Base-by-base conservation (phyloP, 2,113 vertebrate genomes). In the Atlantisia rogersi region DNA sequence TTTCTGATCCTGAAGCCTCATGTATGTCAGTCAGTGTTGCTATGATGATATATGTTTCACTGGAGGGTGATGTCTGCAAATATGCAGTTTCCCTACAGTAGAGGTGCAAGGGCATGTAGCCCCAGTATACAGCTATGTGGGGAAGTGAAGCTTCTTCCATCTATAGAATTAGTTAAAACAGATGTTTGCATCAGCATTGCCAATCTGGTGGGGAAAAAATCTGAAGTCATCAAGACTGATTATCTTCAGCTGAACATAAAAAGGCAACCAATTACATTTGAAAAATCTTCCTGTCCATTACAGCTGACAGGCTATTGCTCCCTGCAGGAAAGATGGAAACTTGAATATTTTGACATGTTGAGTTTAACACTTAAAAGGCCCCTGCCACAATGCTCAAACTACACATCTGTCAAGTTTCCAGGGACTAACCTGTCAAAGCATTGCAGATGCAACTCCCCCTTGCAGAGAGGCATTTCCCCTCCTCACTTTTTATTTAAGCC, bases 151-250 rank as follows among this genome's bases (percentile, higher is more conserved):
- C 58, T 56, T 8, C 44, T 17, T 32, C 6, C n/a, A 69, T 44
- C 78, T 71, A 31, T 91, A 70, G 48, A 60, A 89, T 82, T 87
- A 35, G 78, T 91, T 90, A 62, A 55, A 94, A 88, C 15, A 19
- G 12, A 74, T 28, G 24, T 65, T 79, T 46, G 5, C 37, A 88
- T 91, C 69, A 88, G 62, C 76, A 86, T 2, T 68, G 69, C 40
- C 67, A 55, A 63, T 86, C 60, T 80, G 82, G 16, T 46, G 62
- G 71, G 65, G 12, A 70, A 92, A 86, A 87, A 84, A 46, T 82
- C 59, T 73, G 5, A 85, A 87, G 64, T 92, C 78, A 94, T 88
- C 86, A 94, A 5, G 19, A 62, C 24, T 81, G 22, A 52, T 14
- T 11, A 9, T 77, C 22, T 44, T 53, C 44, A 77, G 35, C 17